Evolutionary conservation across 2,113 vertebrate genomes (phyloP), one percentile per base, ranked within the genome.

Genomic region (Chunga burmeisteri): DNA sequence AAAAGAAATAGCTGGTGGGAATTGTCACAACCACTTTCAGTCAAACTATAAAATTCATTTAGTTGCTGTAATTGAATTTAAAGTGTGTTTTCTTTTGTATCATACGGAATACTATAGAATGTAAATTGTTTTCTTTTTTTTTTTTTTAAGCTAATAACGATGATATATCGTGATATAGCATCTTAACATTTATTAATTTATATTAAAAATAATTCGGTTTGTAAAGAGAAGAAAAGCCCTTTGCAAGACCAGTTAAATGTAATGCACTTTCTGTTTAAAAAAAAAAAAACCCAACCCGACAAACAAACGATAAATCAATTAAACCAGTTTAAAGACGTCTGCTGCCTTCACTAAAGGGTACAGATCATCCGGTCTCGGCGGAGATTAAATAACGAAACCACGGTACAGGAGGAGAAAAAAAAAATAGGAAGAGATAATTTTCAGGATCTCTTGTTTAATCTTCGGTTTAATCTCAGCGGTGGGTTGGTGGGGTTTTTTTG

Each of bases 231-330:
- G 97, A 95, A 96, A 97, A 98, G 62, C 97, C 98, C 98, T 98
- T 98, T 98, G 98, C 98, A 97, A 98, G 98, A 98, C 98, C 98
- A 97, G 95, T 97, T 96, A 96, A 98, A 98, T 99, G 98, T 99
- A 99, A 99, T 98, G 99, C 99, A 99, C 99, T 99, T 99, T 99
- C 99, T 99, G 99, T 99, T 96, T 9, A 20, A 56, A 95, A 93
- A 81, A 77, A 55, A 25, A 65, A 29, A 40, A 11, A 1, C 4
- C 11, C 42, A 70, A 20, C 38, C 38, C 38, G 38, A 38, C 38
- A 36, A 65, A 13, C 68, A 63, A 82, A 94, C 82, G 95, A 97
- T 98, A 98, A 98, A 98, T 92, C 98, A 96, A 98, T 98, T 98
- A 97, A 98, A 98, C 84, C 97, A 85, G 97, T 97, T 94, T 90